Conservation (phyloP, 2,888 invertebrate genomes). For the Melieria omissa region DNA sequence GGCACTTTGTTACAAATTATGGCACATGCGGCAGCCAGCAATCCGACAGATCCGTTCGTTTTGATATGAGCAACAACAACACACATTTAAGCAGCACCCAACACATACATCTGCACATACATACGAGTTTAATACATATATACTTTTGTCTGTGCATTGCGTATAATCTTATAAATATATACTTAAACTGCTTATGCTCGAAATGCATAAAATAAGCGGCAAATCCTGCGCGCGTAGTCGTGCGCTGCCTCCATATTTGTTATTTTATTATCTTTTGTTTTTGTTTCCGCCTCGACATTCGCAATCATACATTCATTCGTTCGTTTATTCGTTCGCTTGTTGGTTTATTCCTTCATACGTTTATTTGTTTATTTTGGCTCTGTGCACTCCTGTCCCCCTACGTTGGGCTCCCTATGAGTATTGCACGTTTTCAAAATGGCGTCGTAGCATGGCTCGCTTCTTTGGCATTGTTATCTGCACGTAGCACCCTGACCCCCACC, state of each 20-base stretch:
- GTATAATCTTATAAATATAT: slow-evolving; percentile 32
- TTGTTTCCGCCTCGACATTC: slow-evolving; percentile 35
- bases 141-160: background rate
- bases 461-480: background rate
- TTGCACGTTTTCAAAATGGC: slow-evolving; percentile 40
- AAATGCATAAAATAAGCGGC: slow-evolving; percentile 58
- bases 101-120: slow-evolving; percentile 28
- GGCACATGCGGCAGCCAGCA: slow-evolving; percentile 54
- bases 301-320: slow-evolving; percentile 1
- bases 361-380: background rate
- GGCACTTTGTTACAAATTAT: slow-evolving; percentile 59
- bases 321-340: slow-evolving; percentile 25
- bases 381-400: background rate
- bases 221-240: slow-evolving; percentile 25
- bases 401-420: background rate
- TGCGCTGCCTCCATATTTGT: slow-evolving; percentile 59
- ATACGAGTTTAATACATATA: background rate
- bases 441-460: slow-evolving; percentile 13
- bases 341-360: slow-evolving; percentile 14
- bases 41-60: slow-evolving; percentile 57
- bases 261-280: slow-evolving; percentile 61
- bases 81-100: too few relatives aligned
- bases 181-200: slow-evolving; percentile 60
- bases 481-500: background rate
- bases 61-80: slow-evolving; percentile 54